A percentile compares a stretch with the other conserved stretches of the same genome.
Evolutionary conservation across 1,140 invertebrate genomes (phyloP).

Genomic region (Nymphalis io): DNA sequence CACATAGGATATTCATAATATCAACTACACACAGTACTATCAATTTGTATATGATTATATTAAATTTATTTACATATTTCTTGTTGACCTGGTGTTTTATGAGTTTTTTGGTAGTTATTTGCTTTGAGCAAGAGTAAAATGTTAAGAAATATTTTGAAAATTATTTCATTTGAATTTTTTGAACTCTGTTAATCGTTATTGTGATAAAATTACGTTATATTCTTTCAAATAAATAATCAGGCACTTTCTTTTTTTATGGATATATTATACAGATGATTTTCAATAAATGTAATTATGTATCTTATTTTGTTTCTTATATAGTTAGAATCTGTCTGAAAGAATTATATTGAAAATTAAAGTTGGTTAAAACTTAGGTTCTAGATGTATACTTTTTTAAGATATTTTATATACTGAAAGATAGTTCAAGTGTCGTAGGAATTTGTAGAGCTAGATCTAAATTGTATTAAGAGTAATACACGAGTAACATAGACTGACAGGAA

Average conservation of each 20-base stretch:
- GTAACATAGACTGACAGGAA: conserved; percentile 46
- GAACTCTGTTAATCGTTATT: conserved; percentile 58
- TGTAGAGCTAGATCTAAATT: conserved; percentile 21
- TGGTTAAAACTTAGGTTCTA: too few species aligned
- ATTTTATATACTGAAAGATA: background rate
- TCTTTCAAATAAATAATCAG: conserved; percentile 45
- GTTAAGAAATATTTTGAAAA: conserved; percentile 2
- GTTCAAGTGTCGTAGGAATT: conserved; percentile 5
- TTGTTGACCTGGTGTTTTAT: background rate
- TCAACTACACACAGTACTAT: conserved; percentile 25
- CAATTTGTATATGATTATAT: background rate
- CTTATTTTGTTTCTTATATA: background rate
- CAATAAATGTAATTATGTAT: too few species aligned
- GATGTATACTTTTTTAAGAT: too few species aligned
- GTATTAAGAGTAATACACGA: conserved; percentile 18
- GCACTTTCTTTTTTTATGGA: conserved; percentile 38
- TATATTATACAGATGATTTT: background rate
- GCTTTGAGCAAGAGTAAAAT: conserved; percentile 18
- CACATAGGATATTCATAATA: conserved; percentile 20
- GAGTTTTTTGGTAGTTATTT: conserved; percentile 1
- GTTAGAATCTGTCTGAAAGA: background rate
- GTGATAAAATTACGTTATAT: conserved; percentile 43
- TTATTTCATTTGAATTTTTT: conserved; percentile 16
- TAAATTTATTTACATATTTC: conserved; percentile 8
- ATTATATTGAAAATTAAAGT: too few species aligned